Evolutionary conservation across 53 echinoderm and acorn worm genomes (phyloP).

Genomic region (Zoroaster sp.): DNA sequence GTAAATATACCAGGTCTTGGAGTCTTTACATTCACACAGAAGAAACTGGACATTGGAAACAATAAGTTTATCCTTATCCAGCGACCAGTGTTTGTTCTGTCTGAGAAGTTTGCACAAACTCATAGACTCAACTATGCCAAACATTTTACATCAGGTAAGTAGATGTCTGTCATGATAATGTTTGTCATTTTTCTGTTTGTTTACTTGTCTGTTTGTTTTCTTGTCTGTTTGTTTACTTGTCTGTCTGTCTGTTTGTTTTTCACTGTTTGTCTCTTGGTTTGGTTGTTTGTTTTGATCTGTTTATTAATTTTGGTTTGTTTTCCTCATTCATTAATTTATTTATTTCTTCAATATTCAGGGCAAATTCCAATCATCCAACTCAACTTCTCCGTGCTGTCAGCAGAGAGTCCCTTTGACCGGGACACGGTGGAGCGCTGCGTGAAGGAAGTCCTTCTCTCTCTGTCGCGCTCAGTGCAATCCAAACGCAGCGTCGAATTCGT

Average conservation of each 20-base stretch:
- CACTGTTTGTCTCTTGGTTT: no score
- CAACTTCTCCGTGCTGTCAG: conserved; percentile 92
- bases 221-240: no score
- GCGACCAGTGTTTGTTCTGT: conserved; percentile 90
- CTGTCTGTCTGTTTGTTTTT: no score
- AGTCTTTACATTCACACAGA: conserved; percentile 94
- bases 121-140: conserved; percentile 90
- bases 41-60: conserved; percentile 96
- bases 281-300: no score
- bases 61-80: conserved; percentile 96
- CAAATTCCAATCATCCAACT: conserved; percentile 98
- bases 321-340: no score
- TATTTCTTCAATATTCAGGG: no score
- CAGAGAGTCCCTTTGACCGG: conserved; percentile 93
- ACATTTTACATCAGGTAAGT: conserved; percentile 93
- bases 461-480: conserved; percentile 84
- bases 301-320: no score
- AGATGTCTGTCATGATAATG: neutral
- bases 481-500: conserved; percentile 89
- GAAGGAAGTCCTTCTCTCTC: conserved; percentile 85
- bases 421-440: conserved; percentile 94
- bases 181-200: no score
- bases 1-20: conserved; percentile 94
- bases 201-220: no score
- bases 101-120: conserved; percentile 97